Conservation (phyloP, 2,888 invertebrate species). For the Phragmatobia fuliginosa region DNA sequence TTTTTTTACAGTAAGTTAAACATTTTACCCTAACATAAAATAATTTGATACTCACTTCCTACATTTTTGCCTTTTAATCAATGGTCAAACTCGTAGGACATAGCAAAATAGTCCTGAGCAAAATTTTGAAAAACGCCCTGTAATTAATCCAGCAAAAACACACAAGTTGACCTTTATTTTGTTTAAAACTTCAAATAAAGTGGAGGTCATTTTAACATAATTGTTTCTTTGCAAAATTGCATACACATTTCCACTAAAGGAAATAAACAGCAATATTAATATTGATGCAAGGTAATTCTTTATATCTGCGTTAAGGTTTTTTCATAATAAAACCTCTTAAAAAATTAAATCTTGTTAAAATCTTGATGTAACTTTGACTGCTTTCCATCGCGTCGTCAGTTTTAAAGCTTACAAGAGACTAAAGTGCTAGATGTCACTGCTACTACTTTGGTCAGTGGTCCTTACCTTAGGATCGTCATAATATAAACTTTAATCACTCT, state of each 20-base stretch:
- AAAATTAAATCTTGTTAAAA: too few relatives aligned
- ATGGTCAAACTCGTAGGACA: too few relatives aligned
- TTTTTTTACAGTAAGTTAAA: too few relatives aligned
- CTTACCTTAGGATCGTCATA: too few relatives aligned
- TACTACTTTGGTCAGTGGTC: not conserved
- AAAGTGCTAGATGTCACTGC: too few relatives aligned
- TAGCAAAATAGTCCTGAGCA: too few relatives aligned
- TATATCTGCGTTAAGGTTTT: not conserved
- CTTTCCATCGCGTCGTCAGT: not conserved
- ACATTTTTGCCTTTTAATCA: too few relatives aligned
- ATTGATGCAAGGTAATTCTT: not conserved
- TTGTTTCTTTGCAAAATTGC: not conserved
- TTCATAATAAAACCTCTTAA: not conserved
- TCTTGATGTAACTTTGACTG: not conserved
- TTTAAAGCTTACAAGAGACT: not conserved
- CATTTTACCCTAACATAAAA: too few relatives aligned
- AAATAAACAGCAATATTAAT: not conserved
- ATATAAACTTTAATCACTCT: too few relatives aligned
- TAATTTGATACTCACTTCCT: too few relatives aligned
- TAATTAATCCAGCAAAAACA: not conserved
- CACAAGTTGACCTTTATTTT: not conserved
- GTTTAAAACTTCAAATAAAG: not conserved
- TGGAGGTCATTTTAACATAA: not conserved
- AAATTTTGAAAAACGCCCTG: too few relatives aligned
- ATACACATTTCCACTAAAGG: not conserved